Evolutionary conservation across 2,797 vertebrate genomes (phyloP).

Genomic region (Chelidonichthys spinosus): DNA sequence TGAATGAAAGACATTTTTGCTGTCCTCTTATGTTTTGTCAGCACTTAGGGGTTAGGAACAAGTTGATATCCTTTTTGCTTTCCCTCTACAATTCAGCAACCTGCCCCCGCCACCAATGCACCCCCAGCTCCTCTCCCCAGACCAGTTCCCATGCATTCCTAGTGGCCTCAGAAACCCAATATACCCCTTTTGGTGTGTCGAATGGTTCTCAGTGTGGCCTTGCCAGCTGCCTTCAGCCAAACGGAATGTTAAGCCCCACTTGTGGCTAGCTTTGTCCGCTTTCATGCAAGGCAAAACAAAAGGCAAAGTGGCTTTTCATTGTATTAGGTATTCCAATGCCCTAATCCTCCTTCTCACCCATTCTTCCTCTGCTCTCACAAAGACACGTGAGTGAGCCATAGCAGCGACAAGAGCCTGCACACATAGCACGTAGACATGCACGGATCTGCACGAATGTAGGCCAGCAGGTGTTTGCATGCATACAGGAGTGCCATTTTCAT

Average conservation of each 20-base stretch:
- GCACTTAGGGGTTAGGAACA: not conserved
- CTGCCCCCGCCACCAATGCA: not conserved
- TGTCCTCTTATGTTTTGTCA: not conserved
- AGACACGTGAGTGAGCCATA: conserved; percentile 2
- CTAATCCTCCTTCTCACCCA: conserved; percentile 46
- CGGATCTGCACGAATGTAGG: not conserved
- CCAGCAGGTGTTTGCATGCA: conserved; percentile 24
- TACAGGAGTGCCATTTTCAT: not conserved
- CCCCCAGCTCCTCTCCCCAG: conserved; percentile 14
- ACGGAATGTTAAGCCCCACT: conserved; percentile 82
- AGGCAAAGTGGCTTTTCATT: conserved; percentile 75
- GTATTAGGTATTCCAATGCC: conserved; percentile 54
- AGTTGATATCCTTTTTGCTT: not conserved
- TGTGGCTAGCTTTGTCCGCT: conserved; percentile 66
- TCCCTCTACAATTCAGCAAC: conserved; percentile 14
- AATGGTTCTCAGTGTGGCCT: conserved; percentile 46
- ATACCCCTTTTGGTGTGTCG: conserved; percentile 31
- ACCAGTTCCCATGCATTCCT: conserved; percentile 77
- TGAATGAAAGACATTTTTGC: not conserved
- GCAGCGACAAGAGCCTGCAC: not conserved
- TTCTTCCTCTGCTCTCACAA: conserved; percentile 40
- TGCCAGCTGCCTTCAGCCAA: conserved; percentile 67
- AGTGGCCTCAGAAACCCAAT: conserved; percentile 68
- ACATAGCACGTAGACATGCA: not conserved
- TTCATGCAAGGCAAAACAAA: conserved; percentile 71